Evolutionary conservation across 2,888 invertebrate genomes (phyloP).

Genomic region (Minunthozetes semirufus): DNA sequence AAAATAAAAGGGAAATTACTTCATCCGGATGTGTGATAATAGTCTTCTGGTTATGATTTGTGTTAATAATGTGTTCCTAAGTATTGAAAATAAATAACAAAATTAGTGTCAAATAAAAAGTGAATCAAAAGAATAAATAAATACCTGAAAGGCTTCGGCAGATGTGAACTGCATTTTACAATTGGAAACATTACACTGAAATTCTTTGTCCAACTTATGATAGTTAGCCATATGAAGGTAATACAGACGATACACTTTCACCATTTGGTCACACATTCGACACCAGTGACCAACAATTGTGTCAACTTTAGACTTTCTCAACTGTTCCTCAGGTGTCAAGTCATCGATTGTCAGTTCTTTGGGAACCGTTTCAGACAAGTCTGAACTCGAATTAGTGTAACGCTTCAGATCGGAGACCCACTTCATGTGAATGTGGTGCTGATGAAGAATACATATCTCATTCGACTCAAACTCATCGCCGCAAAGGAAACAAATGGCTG

Average conservation of each 20-base stretch:
- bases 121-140: not conserved
- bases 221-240: constrained; percentile 40
- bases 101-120: not conserved
- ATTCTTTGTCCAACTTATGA: constrained; percentile 39
- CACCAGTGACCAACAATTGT: constrained; percentile 40
- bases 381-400: not conserved
- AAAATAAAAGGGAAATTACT: not conserved
- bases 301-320: constrained; percentile 36
- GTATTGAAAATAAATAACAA: not conserved
- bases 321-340: constrained; percentile 33
- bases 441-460: constrained; percentile 42
- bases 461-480: constrained; percentile 40
- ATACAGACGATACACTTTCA: constrained; percentile 39
- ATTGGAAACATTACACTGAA: constrained; percentile 38
- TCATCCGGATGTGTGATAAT: constrained; percentile 38
- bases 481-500: constrained; percentile 42
- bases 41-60: constrained; percentile 37
- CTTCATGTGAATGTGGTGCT: constrained; percentile 43
- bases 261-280: constrained; percentile 39
- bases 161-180: constrained; percentile 39
- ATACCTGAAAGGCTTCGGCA: constrained; percentile 37
- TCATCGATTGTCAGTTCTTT: constrained; percentile 34
- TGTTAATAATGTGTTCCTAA: constrained; percentile 35
- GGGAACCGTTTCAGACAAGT: not conserved
- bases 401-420: constrained; percentile 39